Conservation (phyloP, 2,113 vertebrate genomes). For the Coracopsis vasa region DNA sequence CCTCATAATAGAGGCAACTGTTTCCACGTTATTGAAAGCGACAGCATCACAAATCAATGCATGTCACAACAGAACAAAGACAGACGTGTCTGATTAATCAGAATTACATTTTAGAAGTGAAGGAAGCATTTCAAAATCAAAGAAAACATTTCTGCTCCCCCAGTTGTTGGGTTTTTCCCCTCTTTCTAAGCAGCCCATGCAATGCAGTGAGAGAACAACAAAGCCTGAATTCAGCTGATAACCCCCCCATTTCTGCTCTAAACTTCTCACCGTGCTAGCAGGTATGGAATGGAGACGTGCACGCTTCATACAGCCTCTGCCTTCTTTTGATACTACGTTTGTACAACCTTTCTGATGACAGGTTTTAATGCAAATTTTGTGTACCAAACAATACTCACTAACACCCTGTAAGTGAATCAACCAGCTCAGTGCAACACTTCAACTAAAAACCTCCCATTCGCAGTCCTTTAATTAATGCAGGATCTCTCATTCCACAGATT, state of each 20-base stretch:
- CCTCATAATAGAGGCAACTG: slow-evolving; percentile 69
- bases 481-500: neutral
- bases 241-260: neutral
- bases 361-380: neutral
- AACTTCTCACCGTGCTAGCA: neutral
- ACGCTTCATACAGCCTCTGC: neutral
- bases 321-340: neutral
- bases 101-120: slow-evolving; percentile 75
- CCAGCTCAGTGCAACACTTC: neutral
- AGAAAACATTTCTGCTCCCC: slow-evolving; percentile 52
- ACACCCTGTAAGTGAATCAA: neutral
- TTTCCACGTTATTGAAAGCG: slow-evolving; percentile 64
- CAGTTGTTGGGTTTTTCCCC: neutral
- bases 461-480: neutral
- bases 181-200: neutral
- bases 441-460: neutral
- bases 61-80: slow-evolving; percentile 73
- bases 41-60: slow-evolving; percentile 76
- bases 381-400: neutral
- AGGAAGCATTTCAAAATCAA: slow-evolving; percentile 63
- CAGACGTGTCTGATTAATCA: slow-evolving; percentile 78
- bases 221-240: neutral
- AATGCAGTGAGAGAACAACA: neutral
- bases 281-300: neutral
- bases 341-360: neutral